A percentile compares a stretch with the other conserved stretches of the same genome.
Conservation (phyloP, 1,140 invertebrate species). For the Orchesella cincta region DNA sequence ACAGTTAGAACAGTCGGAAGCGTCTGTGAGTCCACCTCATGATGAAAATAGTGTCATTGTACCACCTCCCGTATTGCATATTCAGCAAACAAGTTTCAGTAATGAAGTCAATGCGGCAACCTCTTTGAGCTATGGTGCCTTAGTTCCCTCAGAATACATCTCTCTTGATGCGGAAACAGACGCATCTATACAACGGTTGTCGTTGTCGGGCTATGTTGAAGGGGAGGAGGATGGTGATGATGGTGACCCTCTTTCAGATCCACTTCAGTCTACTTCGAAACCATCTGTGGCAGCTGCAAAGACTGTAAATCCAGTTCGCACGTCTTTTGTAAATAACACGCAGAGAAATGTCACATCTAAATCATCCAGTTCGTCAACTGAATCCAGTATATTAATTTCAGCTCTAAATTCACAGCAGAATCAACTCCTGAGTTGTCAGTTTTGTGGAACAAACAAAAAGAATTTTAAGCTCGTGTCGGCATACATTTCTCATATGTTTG, state of each 20-base stretch:
- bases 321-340: too few relatives aligned
- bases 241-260: background rate
- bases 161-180: background rate
- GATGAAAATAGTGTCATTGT: too few relatives aligned
- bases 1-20: background rate
- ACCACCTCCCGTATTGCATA: too few relatives aligned
- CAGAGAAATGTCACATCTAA: too few relatives aligned
- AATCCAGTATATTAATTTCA: background rate
- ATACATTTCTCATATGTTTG: background rate
- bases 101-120: too few relatives aligned
- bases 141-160: constrained; percentile 2
- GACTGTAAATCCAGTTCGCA: background rate
- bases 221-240: background rate
- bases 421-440: background rate
- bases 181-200: background rate
- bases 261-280: too few relatives aligned
- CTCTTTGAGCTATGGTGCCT: too few relatives aligned
- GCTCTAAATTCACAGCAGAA: background rate
- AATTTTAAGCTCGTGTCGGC: background rate
- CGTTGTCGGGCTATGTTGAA: background rate
- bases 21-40: too few relatives aligned
- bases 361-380: too few relatives aligned
- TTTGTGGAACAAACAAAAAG: constrained; percentile 21
- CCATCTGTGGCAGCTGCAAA: background rate
- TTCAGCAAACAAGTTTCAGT: too few relatives aligned